phyloP scores from a whole-genome alignment of 1,140 invertebrate species.

The Drosophila pachea region DNA sequence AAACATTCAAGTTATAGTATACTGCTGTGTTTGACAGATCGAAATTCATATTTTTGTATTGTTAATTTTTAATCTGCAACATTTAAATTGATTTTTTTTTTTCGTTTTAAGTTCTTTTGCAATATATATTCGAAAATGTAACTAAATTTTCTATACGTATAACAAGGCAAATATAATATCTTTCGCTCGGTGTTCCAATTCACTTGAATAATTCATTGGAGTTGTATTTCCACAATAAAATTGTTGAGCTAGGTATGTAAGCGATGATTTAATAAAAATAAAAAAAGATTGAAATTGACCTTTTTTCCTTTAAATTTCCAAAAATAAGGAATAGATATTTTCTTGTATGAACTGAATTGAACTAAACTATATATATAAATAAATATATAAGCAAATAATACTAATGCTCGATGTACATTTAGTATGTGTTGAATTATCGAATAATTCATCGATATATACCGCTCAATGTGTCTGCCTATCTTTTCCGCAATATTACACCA shows the following conservation, averaged over 20 bases:
- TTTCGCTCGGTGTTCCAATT: background rate
- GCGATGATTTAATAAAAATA: background rate
- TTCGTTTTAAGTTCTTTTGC: background rate
- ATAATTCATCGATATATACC: too few species aligned
- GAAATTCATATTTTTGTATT: background rate
- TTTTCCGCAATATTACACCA: too few species aligned
- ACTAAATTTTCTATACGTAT: background rate
- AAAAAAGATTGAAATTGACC: background rate
- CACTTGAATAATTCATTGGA: slow-evolving; percentile 6
- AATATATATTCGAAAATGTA: slow-evolving; percentile 3
- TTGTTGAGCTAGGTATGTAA: slow-evolving; percentile 3
- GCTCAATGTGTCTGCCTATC: too few species aligned
- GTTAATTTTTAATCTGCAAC: background rate
- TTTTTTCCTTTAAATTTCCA: too few species aligned
- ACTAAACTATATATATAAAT: too few species aligned
- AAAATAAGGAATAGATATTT: too few species aligned
- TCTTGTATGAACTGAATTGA: too few species aligned
- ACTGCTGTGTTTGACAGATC: background rate
- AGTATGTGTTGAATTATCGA: too few species aligned
- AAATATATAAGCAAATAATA: too few species aligned
- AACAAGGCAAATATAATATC: background rate
- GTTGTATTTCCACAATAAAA: slow-evolving; percentile 23
- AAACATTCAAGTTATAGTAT: background rate
- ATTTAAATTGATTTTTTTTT: background rate
- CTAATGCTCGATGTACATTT: too few species aligned